Conservation (phyloP, 2,113 vertebrate species). For the Agelaius tricolor region DNA sequence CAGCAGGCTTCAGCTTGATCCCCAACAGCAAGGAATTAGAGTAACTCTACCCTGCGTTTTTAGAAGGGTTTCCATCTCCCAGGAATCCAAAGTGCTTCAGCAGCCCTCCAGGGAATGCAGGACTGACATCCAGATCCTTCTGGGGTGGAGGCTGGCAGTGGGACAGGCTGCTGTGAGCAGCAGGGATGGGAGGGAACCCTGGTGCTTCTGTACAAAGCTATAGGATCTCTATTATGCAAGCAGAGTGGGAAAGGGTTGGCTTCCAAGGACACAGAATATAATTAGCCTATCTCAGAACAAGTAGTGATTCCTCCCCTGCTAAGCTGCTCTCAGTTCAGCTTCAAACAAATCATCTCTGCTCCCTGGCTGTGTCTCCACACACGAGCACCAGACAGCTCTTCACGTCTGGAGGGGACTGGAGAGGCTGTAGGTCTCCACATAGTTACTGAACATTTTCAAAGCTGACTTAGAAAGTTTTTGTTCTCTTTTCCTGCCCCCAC, state of each 20-base stretch:
- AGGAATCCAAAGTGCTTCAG: conserved; percentile 42
- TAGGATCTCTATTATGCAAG: conserved; percentile 2
- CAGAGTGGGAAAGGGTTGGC: conserved; percentile 9
- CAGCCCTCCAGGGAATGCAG: conserved; percentile 28
- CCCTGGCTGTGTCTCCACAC: neutral
- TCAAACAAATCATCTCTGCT: conserved; percentile 21
- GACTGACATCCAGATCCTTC: conserved; percentile 18
- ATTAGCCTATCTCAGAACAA: conserved; percentile 41
- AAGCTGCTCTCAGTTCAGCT: conserved; percentile 15
- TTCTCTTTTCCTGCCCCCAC: conserved; percentile 53
- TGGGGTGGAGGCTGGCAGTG: neutral
- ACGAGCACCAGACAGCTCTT: neutral
- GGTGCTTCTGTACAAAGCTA: neutral
- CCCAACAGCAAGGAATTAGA: conserved; percentile 54
- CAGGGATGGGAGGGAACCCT: neutral
- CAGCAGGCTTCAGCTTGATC: conserved; percentile 54
- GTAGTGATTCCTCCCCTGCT: neutral
- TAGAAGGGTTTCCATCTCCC: conserved; percentile 47
- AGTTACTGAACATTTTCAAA: neutral
- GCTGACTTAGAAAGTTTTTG: conserved; percentile 28
- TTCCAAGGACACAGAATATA: conserved; percentile 54
- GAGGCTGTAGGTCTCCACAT: neutral
- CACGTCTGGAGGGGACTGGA: neutral
- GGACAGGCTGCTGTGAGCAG: neutral
- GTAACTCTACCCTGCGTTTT: conserved; percentile 36